Conservation (phyloP, 1,140 invertebrate genomes). For the Trichogramma pretiosum region DNA sequence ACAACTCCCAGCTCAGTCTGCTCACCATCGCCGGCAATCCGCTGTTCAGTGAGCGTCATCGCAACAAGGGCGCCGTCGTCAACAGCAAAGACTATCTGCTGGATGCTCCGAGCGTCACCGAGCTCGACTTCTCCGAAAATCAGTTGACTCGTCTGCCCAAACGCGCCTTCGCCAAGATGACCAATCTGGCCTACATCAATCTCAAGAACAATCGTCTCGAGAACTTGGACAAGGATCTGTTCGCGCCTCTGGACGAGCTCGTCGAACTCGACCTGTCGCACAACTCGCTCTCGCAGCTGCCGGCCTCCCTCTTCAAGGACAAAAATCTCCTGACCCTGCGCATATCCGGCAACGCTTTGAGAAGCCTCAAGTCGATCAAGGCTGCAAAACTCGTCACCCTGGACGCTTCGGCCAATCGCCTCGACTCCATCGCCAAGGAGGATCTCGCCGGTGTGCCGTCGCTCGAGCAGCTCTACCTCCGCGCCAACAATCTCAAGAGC, state of each 20-base stretch:
- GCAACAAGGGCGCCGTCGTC: too few species aligned
- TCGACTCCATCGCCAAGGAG: slow-evolving; percentile 52
- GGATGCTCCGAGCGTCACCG: slow-evolving; percentile 53
- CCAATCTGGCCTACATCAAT: slow-evolving; percentile 54
- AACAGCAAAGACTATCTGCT: slow-evolving; percentile 46
- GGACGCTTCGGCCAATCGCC: slow-evolving; percentile 55
- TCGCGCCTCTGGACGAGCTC: slow-evolving; percentile 50
- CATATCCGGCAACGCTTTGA: slow-evolving; percentile 26
- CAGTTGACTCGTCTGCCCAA: slow-evolving; percentile 51
- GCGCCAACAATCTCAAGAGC: slow-evolving; percentile 54
- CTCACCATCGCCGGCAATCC: slow-evolving; percentile 61
- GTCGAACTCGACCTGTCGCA: slow-evolving; percentile 60
- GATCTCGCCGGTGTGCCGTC: slow-evolving; percentile 55
- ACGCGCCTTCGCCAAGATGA: slow-evolving; percentile 53
- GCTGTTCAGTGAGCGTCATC: slow-evolving; percentile 44
- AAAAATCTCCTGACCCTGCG: slow-evolving; percentile 52
- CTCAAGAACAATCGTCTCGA: slow-evolving; percentile 54
- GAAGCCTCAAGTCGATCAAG: slow-evolving; percentile 7
- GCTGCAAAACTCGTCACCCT: slow-evolving; percentile 46
- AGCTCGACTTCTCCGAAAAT: slow-evolving; percentile 57
- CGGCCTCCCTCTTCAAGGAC: slow-evolving; percentile 50
- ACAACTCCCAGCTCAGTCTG: slow-evolving; percentile 53
- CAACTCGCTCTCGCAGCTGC: slow-evolving; percentile 51
- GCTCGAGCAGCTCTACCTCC: slow-evolving; percentile 54
- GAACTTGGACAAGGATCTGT: slow-evolving; percentile 51